A percentile compares a stretch with the other conserved stretches of the same genome.
Evolutionary conservation across 2,888 invertebrate species (phyloP).

Genomic region (Drosophila anceps): DNA sequence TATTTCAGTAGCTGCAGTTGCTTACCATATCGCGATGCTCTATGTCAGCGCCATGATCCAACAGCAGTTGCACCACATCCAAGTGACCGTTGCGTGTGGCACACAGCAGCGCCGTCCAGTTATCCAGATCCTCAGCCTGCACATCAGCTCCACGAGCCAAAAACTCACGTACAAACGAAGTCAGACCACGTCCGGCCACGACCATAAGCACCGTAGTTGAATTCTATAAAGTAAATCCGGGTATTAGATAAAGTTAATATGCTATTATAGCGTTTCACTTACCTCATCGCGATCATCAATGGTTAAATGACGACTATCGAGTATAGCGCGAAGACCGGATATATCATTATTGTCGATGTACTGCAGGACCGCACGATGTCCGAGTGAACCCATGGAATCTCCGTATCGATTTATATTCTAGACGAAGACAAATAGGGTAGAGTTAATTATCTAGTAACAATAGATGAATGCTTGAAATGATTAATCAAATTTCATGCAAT

Average conservation of each 20-base stretch:
- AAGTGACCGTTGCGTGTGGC: conserved; percentile 95
- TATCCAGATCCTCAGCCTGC: conserved; percentile 95
- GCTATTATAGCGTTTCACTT: conserved; percentile 58
- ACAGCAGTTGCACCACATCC: conserved; percentile 91
- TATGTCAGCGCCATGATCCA: conserved; percentile 94
- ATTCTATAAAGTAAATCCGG: conserved; percentile 88
- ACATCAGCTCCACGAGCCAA: conserved; percentile 96
- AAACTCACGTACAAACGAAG: conserved; percentile 93
- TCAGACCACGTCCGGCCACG: conserved; percentile 94
- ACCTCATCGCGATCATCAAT: conserved; percentile 96
- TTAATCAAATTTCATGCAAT: conserved; percentile 50
- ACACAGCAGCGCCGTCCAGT: conserved; percentile 96
- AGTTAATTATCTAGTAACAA: conserved; percentile 10
- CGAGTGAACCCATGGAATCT: conserved; percentile 96
- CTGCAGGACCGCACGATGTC: conserved; percentile 92
- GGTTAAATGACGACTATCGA: conserved; percentile 92
- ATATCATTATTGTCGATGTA: conserved; percentile 93
- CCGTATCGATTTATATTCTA: conserved; percentile 93
- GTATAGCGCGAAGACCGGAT: conserved; percentile 91
- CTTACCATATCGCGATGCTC: conserved; percentile 95
- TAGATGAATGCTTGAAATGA: conserved; percentile 16
- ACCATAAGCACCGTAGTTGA: conserved; percentile 97
- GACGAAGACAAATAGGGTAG: conserved; percentile 24
- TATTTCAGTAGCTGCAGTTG: too few species aligned
- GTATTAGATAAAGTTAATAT: background rate